Base-by-base conservation (phyloP, 1,140 invertebrate genomes). In the Lasaia peninsularis region DNA sequence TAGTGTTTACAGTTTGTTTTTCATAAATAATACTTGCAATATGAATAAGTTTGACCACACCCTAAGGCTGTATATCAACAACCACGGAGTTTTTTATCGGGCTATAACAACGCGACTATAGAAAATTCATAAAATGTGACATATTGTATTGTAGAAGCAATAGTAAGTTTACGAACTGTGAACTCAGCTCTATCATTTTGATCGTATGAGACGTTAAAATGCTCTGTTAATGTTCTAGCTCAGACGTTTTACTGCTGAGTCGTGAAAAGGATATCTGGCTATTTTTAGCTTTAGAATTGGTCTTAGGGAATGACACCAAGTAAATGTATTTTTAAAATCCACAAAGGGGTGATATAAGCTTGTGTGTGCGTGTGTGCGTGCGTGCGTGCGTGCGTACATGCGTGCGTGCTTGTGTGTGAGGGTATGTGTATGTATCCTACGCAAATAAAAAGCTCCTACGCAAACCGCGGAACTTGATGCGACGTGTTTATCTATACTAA, bases 151-250 rank as follows among this genome's bases (percentile, higher is more conserved):
- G 37, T 40, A 40, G n/a, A 35, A 35, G 16, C 16, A 40, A 40
- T 40, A 40, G 37, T 44, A 18, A 18, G 2, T 44, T 44, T 44
- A 44, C 18, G 37, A 7, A 16, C 16, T 18, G 16, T 44, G 37
- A 20, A 44, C 37, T 44, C 37, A 44, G 37, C 9, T 10, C 9
- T 44, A 44, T 44, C 37, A 11, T 44, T 44, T 44, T 44, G 37
- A 44, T 44, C 37, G 14, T 16, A 44, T 44, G 37, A 44, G 16
- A 44, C 37, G 16, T 44, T 40, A 40, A 40, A 40, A 16, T 40
- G 35, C 12, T 40, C 35, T 16, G 35, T 40, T 40, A 40, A 40
- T 40, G 35, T 14, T 40, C 16, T 40, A 8, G 9, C 8, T 40
- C 35, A 40, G 35, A 40, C 35, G 7, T 40, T 40, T 40, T 16